Evolutionary conservation across 2,888 invertebrate genomes (phyloP).

Genomic region (Margaritifera margaritifera): DNA sequence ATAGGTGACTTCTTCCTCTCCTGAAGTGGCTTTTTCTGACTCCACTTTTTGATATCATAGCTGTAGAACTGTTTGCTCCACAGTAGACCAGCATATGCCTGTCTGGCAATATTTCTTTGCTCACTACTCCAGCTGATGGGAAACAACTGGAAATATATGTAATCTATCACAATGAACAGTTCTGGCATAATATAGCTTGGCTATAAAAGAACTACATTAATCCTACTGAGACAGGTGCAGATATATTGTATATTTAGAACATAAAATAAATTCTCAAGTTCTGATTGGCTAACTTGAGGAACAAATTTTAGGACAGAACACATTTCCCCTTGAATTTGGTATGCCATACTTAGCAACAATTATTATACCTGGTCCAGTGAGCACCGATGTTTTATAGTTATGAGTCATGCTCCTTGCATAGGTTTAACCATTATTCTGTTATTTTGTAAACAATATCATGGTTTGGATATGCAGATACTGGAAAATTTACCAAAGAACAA

Average conservation of each 20-base stretch:
- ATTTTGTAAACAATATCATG: no score
- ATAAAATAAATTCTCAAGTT: no score
- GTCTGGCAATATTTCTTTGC: slow-evolving; percentile 37
- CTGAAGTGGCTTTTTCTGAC: not conserved
- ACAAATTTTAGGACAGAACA: no score
- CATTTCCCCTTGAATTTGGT: no score
- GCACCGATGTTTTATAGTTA: no score
- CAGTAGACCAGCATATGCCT: slow-evolving; percentile 70
- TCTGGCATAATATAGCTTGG: not conserved
- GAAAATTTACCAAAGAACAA: no score
- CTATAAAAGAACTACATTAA: not conserved
- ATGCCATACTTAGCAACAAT: no score
- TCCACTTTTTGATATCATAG: slow-evolving; percentile 64
- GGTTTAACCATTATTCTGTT: no score
- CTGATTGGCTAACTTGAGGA: no score
- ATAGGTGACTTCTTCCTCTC: not conserved
- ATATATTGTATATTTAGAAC: not conserved
- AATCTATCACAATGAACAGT: not conserved
- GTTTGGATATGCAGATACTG: no score
- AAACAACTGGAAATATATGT: not conserved
- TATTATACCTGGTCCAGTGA: no score
- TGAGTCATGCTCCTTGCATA: no score
- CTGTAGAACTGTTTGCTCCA: slow-evolving; percentile 71
- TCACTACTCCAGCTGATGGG: not conserved
- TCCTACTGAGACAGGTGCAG: not conserved